Base-by-base conservation (phyloP, 2,113 vertebrate species). In the Ophthalmolycus amberensis region DNA sequence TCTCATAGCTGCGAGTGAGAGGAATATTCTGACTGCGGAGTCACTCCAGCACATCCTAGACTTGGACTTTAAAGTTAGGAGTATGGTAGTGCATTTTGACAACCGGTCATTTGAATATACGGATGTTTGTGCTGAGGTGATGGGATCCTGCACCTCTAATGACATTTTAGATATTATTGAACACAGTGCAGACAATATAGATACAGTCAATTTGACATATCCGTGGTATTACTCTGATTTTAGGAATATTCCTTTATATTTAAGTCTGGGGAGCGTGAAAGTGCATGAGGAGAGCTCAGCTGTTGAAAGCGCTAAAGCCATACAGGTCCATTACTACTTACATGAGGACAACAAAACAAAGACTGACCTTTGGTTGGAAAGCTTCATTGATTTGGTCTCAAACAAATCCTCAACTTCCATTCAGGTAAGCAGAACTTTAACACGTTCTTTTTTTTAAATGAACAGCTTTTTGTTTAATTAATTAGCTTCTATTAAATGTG, bases 291-390 rank as follows among this genome's bases (percentile, higher is more conserved):
- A 64, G 32, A 71, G 72, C 44, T 83, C 76, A 42, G 44, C 66
- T 29, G 74, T 93, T 81, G 0, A 73, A 88, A 50, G 69, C 25
- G 95, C 93, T 32, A 77, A 91, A 85, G 96, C 96, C 46, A 32
- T 96, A 48, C 82, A 91, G 64, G 88, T 97, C 37, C 0, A 84
- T 11, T 97, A 97, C 70, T 94, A 91, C 76, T 91, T 97, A 80
- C 87, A 68, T 70, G 92, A 95, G 0, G 34, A 76, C 25, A 69
- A 74, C 6, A 74, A 42, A 3, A 48, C 74, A 29, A 73, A n/a
- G 22, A 94, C 87, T 79, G 83, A 82, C 20, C 50, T 3, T 2
- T 98, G 96, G 96, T 80, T 97, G 77, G 3, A 82, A 2, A 3
- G 37, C 6, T 96, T 97, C 81, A 71, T 95, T n/a, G 3, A 16